Base-by-base conservation (phyloP, 2,113 vertebrate genomes). In the Eolophus roseicapilla region DNA sequence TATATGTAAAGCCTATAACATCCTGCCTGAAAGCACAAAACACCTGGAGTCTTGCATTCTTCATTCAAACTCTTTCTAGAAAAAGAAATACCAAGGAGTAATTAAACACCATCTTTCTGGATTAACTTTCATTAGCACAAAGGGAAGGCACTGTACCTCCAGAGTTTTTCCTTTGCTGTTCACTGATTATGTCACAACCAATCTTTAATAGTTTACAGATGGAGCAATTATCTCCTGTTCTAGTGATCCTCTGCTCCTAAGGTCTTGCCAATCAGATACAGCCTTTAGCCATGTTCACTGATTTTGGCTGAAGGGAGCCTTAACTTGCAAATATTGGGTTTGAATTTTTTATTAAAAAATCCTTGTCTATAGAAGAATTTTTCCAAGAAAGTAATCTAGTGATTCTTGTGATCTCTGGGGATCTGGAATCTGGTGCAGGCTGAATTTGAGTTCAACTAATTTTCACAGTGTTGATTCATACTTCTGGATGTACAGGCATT, bases 151-250 rank as follows among this genome's bases (percentile, higher is more conserved):
- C 13, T 16, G 29, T 49, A 82, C 47, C 69, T 80, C 67, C 53
- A 52, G 87, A 93, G 69, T 75, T 73, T 73, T 91, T 68, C 80
- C 62, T 95, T 95, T 92, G 80, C 91, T 96, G 90, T 80, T 91
- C 82, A 82, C 71, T 93, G 95, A 80, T 92, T 64, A 59, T 47
- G 52, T 93, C 59, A 62, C 37, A 89, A 86, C 70, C 60, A 69
- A 76, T 82, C 79, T 91, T 88, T 90, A 93, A 74, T 35, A 70
- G 82, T 69, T 94, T 94, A 95, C 90, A 82, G 88, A 92, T 92
- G 88, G 92, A 62, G 85, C 82, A 93, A 76, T 95, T 82, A 77
- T 89, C 65, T 91, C 35, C 63, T 62, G 17, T 64, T 73, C 44
- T 60, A 29, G 78, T 33, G 31, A 50, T 74, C 46, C 41, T 67